Percentiles rank a stretch among this genome's conserved stretches.
These are phyloP conservation scores for Tamandua tetradactyla DNA, from an alignment of 2,797 vertebrate species.

Conservation along the genomic window DNA sequence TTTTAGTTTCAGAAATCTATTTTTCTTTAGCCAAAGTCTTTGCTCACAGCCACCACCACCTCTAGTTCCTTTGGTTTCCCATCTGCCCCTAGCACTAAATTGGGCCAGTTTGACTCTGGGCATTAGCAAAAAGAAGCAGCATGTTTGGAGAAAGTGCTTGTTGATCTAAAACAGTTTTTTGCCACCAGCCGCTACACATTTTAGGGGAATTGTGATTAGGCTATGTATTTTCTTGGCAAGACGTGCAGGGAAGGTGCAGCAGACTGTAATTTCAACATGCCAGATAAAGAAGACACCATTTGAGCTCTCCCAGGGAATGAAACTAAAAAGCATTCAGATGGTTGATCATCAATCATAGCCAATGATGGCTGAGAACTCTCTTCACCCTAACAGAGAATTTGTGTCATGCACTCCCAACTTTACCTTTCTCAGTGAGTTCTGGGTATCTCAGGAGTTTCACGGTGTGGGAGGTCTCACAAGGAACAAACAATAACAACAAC, in stretches of 20 bases:
- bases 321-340: not conserved
- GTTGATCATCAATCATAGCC: not conserved
- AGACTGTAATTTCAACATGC: not conserved
- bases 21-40: not conserved
- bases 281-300: not conserved
- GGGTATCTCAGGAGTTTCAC: not conserved
- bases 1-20: not conserved
- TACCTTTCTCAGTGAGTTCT: not conserved
- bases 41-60: not conserved
- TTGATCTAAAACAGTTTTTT: not conserved
- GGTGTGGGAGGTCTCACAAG: not conserved
- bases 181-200: not conserved
- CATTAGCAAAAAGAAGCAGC: not conserved
- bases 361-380: not conserved
- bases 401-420: not conserved
- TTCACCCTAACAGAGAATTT: not conserved
- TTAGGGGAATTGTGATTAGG: constrained; percentile 7
- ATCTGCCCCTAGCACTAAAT: not conserved
- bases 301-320: not conserved
- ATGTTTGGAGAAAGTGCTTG: not conserved
- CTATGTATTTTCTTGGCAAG: constrained; percentile 15
- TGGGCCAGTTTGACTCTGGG: not conserved
- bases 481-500: accelerated
- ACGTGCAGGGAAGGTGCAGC: not conserved
- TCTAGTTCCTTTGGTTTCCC: not conserved